Conservation (phyloP, 1,140 invertebrate genomes). For the Neodiprion lecontei region DNA sequence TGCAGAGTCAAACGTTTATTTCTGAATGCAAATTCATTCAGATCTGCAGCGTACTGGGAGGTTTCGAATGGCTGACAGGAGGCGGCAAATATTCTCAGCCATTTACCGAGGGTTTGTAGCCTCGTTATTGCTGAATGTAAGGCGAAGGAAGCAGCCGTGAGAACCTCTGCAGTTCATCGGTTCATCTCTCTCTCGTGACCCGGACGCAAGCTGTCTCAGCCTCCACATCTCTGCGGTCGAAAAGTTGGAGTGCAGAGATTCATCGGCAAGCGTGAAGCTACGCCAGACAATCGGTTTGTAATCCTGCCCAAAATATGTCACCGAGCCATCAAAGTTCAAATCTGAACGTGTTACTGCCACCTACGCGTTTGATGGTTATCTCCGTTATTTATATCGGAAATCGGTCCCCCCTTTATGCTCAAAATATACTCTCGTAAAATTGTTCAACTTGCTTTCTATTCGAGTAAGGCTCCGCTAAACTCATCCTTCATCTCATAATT, state of each 20-base stretch:
- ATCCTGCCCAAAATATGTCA: not conserved
- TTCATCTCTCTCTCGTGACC: conserved; percentile 1
- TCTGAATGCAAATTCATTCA: conserved; percentile 7
- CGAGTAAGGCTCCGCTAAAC: not conserved
- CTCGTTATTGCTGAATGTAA: not conserved
- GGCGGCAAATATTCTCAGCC: not conserved
- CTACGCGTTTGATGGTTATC: conserved; percentile 2
- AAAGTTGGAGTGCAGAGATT: not conserved
- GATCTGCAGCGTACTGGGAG: not conserved
- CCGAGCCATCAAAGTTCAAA: not conserved
- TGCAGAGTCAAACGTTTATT: conserved; percentile 3
- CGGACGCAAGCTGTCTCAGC: not conserved
- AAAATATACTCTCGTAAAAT: not conserved
- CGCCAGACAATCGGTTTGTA: not conserved
- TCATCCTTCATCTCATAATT: not conserved
- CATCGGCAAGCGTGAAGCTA: not conserved
- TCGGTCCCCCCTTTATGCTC: not conserved
- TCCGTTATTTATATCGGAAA: not conserved
- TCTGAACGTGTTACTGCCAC: not conserved
- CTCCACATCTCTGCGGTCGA: not conserved
- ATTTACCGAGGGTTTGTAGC: not conserved
- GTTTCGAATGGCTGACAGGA: conserved; percentile 3
- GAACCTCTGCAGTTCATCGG: conserved; percentile 4
- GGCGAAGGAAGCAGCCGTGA: not conserved
- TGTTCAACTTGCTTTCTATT: not conserved